Conservation (phyloP, 2,797 vertebrate species). For the Myotis daubentonii region DNA sequence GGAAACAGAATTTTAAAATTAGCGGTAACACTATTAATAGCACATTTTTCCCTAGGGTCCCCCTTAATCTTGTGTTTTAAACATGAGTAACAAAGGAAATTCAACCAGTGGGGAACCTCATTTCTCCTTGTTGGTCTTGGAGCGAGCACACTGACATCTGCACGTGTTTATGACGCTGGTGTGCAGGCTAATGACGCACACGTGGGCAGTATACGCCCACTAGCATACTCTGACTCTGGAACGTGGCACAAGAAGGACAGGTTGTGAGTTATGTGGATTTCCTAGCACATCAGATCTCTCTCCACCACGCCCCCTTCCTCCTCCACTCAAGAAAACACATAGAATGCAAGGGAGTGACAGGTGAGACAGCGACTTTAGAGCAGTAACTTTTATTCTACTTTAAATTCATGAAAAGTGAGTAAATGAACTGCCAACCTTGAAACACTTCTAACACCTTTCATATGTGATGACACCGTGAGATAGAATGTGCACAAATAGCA, state of each 20-base stretch:
- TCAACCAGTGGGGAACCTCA: background rate
- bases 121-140: background rate
- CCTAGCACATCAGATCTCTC: background rate
- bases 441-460: background rate
- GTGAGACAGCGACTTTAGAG: background rate
- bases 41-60: background rate
- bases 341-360: background rate
- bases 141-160: background rate
- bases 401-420: constrained; percentile 23
- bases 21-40: background rate
- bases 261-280: background rate
- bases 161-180: rapidly evolving
- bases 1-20: background rate
- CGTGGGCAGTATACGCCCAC: background rate
- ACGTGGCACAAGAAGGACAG: rapidly evolving
- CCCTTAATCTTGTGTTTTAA: constrained; percentile 19
- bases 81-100: background rate
- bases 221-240: background rate
- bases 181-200: background rate
- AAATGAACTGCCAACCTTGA: background rate
- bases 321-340: background rate
- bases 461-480: background rate
- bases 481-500: background rate
- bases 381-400: background rate
- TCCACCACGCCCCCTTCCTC: background rate